Conservation (phyloP, 1,140 invertebrate genomes). For the Xylocopa sonorina region DNA sequence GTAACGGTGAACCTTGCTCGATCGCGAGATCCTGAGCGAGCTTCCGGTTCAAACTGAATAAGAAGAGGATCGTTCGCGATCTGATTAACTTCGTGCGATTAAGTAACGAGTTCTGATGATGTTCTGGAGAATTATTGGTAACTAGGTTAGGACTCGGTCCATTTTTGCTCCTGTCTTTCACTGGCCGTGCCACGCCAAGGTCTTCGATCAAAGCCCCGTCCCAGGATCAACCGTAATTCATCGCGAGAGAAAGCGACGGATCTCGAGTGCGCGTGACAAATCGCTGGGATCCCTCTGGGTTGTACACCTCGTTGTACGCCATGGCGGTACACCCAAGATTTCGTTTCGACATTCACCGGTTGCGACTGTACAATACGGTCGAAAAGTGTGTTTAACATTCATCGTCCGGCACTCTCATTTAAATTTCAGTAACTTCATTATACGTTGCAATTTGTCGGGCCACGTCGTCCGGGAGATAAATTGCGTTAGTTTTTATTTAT, state of each 20-base stretch:
- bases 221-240: constrained; percentile 8
- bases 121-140: neutral
- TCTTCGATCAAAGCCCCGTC: constrained; percentile 5
- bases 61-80: no score
- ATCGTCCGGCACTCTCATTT: neutral
- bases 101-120: no score
- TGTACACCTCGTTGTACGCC: neutral
- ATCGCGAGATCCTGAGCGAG: no score
- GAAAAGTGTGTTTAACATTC: neutral
- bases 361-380: neutral
- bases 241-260: constrained; percentile 19
- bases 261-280: constrained; percentile 7
- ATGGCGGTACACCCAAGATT: neutral
- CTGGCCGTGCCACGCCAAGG: neutral
- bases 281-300: neutral
- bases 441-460: neutral
- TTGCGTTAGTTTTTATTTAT: neutral
- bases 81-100: no score
- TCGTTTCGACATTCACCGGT: constrained; percentile 2
- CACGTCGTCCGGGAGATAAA: neutral
- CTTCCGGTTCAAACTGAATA: no score
- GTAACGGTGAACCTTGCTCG: neutral
- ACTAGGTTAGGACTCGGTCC: neutral
- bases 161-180: constrained; percentile 19
- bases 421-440: neutral